phyloP scores from a whole-genome alignment of 2,888 invertebrate genomes.

The Hylaea fasciaria region DNA sequence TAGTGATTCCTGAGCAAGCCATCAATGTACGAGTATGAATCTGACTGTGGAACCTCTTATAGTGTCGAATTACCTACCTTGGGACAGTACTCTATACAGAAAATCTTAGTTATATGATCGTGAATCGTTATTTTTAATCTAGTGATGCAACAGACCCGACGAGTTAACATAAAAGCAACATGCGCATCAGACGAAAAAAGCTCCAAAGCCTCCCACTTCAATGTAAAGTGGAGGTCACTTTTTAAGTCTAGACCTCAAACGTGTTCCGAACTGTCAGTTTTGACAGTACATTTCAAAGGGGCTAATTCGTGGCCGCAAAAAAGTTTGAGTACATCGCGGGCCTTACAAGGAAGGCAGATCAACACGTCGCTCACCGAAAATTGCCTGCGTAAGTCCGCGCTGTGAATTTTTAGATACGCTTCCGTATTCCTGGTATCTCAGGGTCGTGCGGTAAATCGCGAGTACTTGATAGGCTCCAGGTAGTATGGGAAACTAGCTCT shows the following conservation, averaged over 20 bases:
- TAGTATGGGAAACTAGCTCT: conserved; percentile 34
- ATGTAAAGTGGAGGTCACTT: conserved; percentile 32
- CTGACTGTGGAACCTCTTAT: too few species aligned
- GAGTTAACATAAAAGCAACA: background rate
- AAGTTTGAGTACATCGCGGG: conserved; percentile 51
- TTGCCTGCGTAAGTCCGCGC: conserved; percentile 68
- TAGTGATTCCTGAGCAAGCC: too few species aligned
- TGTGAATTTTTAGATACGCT: conserved; percentile 78
- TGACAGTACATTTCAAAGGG: conserved; percentile 42
- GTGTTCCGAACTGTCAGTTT: conserved; percentile 38
- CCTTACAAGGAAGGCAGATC: conserved; percentile 72
- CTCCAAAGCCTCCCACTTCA: background rate
- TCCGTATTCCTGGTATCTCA: conserved; percentile 73
- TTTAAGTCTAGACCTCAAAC: conserved; percentile 36
- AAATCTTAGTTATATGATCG: too few species aligned
- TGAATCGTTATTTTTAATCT: too few species aligned
- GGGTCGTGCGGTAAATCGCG: conserved; percentile 57
- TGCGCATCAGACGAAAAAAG: background rate
- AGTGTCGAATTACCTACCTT: too few species aligned
- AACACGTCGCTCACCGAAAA: conserved; percentile 77
- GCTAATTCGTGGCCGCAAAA: conserved; percentile 35
- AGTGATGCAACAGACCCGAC: background rate
- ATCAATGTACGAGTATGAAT: too few species aligned
- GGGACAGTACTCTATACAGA: too few species aligned
- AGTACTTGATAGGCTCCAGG: conserved; percentile 34